Conservation (phyloP, 2,113 vertebrate species). For the Heterotis niloticus region DNA sequence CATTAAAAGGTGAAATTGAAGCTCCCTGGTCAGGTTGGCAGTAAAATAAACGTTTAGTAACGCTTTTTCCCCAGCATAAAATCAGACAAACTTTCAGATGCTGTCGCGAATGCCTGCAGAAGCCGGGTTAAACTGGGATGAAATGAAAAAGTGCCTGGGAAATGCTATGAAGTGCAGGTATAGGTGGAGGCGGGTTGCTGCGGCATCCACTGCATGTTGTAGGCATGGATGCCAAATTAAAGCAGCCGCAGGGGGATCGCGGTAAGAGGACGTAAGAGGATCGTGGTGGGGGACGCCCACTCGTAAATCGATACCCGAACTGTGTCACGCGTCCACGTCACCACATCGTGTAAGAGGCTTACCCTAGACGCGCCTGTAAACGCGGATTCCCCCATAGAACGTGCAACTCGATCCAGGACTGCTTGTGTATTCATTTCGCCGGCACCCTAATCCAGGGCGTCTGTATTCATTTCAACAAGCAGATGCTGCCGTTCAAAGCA, state of each 20-base stretch:
- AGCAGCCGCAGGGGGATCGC: background rate
- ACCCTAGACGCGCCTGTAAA: too few relatives aligned
- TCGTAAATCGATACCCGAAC: background rate
- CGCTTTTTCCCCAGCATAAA: background rate
- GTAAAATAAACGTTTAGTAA: constrained; percentile 7
- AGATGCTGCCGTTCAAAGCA: background rate
- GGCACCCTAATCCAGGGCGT: background rate
- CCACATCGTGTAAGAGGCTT: background rate
- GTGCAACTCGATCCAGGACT: background rate
- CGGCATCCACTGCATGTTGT: background rate
- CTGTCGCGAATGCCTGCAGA: background rate
- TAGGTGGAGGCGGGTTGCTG: too few relatives aligned
- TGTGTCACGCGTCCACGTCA: background rate
- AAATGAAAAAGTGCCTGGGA: constrained; percentile 28
- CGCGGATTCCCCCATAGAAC: background rate
- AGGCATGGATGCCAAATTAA: background rate
- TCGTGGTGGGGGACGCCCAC: background rate
- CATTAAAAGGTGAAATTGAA: constrained; percentile 5
- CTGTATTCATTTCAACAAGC: background rate
- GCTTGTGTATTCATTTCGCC: background rate
- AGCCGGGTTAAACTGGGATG: background rate
- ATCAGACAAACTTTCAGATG: background rate
- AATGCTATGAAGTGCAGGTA: constrained; percentile 5
- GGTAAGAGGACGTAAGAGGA: constrained; percentile 3
- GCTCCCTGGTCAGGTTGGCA: background rate